Percentiles rank a stretch among this genome's conserved stretches.
These are phyloP conservation scores for Passer montanus DNA, from an alignment of 2,113 vertebrate species.

Conservation along the genomic window DNA sequence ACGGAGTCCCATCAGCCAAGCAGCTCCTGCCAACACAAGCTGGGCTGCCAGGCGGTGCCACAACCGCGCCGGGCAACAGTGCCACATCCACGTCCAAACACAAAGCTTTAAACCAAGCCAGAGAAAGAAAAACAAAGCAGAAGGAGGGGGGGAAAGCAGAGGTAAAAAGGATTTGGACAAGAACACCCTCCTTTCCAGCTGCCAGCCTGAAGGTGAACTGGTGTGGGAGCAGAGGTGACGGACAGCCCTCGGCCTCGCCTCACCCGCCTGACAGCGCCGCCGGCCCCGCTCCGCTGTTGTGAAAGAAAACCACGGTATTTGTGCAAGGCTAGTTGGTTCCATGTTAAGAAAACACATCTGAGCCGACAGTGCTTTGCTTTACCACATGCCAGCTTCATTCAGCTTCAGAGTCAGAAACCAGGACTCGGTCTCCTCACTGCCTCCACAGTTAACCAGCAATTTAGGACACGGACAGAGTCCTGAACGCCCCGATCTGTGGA, in stretches of 20 bases:
- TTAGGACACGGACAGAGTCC: background rate
- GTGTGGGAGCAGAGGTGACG: background rate
- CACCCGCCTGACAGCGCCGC: background rate
- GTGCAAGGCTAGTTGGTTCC: conserved; percentile 22
- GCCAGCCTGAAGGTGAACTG: background rate
- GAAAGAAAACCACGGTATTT: conserved; percentile 51
- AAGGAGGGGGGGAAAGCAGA: fast-evolving
- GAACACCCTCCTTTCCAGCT: background rate
- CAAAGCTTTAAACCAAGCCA: background rate
- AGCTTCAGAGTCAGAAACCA: background rate
- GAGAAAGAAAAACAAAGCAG: background rate
- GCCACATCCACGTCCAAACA: background rate
- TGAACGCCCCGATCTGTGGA: background rate
- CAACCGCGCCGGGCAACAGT: background rate
- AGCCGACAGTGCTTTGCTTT: background rate
- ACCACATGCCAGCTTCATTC: conserved; percentile 20
- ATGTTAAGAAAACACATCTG: conserved; percentile 48
- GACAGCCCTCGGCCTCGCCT: background rate
- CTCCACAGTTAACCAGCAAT: background rate
- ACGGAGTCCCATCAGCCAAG: background rate
- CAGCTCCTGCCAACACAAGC: background rate
- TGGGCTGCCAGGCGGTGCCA: fast-evolving
- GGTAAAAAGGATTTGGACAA: background rate
- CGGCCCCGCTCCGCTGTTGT: background rate
- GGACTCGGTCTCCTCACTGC: background rate